These are phyloP conservation scores for Neostethus bicornis DNA, from an alignment of 2,797 vertebrate genomes.

Conservation along the genomic window DNA sequence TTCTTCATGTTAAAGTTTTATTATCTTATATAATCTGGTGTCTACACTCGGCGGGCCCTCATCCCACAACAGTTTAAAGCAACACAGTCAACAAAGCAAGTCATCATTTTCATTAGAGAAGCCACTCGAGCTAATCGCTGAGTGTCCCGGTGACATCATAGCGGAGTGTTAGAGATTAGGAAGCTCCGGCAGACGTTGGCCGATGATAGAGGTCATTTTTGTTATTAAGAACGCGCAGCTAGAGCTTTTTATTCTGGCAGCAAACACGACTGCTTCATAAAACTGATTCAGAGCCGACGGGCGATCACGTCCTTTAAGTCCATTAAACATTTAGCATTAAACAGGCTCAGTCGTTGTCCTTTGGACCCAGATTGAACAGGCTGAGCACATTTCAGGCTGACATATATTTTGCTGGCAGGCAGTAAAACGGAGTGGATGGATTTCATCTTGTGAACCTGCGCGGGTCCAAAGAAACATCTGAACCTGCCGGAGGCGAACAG, in stretches of 20 bases:
- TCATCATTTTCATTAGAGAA: constrained; percentile 71
- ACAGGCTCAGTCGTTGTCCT: constrained; percentile 45
- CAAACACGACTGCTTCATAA: constrained; percentile 56
- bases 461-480: constrained; percentile 42
- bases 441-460: constrained; percentile 50
- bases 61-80: constrained; percentile 54
- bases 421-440: constrained; percentile 37
- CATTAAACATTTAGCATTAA: constrained; percentile 68
- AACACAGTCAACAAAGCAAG: constrained; percentile 73
- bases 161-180: constrained; percentile 37
- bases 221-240: constrained; percentile 49
- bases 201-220: constrained; percentile 58
- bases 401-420: constrained; percentile 42
- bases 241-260: constrained; percentile 45
- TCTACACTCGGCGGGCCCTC: constrained; percentile 43
- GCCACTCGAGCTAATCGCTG: constrained; percentile 68
- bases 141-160: constrained; percentile 63
- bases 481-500: constrained; percentile 44
- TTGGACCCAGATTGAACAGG: constrained; percentile 47
- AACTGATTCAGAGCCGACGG: constrained; percentile 59
- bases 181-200: constrained; percentile 41
- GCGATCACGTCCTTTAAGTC: constrained; percentile 69
- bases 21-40: constrained; percentile 25
- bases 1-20: constrained; percentile 30
- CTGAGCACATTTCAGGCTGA: constrained; percentile 37